Evolutionary conservation across 53 echinoderm and acorn worm species (phyloP), one percentile per base, ranked within the genome.

Genomic region (Astropecten irregularis): DNA sequence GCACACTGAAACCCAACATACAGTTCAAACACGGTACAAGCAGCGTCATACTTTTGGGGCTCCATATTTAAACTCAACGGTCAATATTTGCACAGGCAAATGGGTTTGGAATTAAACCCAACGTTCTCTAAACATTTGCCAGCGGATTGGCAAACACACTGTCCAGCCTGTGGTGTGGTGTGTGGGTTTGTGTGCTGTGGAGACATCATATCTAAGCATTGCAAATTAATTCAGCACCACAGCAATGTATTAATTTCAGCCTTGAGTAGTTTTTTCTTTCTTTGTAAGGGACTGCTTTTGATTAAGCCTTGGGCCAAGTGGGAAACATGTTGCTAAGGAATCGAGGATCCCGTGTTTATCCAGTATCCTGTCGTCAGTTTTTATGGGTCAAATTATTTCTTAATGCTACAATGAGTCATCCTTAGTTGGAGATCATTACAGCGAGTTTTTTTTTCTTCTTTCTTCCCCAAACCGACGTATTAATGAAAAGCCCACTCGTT

Each of bases 81-180:
- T 79, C 46, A 79, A 79, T 79, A 79, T 79, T 79, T 61, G 62
- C 30, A 15, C 79, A 61, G 79, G 79, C 79, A 79, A 79, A 79
- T 79, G 79, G 79, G 79, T 61, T 42, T 49, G 79, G 79, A 79
- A 79, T 79, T 79, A 79, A 79, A 79, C 79, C n/a, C 79, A 61
- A 56, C 63, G 79, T 62, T 79, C 79, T 60, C 79, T 79, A 79
- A 79, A 79, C 79, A 79, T 79, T 79, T 79, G 79, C 62, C 39
- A 30, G 21, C 29, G 62, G 79, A 79, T 79, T 33, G 79, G 79
- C 62, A 79, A 79, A 79, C 79, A 79, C 61, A 79, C 61, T 79
- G 79, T 44, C 39, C 22, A 56, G 58, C 44, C 79, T 50, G 61
- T 14, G 61, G 49, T 46, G 38, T 19, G 11, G 52, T 76, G 76